Evolutionary conservation across 1,140 invertebrate species (phyloP).

Genomic region (Mizuhopecten yessoensis): DNA sequence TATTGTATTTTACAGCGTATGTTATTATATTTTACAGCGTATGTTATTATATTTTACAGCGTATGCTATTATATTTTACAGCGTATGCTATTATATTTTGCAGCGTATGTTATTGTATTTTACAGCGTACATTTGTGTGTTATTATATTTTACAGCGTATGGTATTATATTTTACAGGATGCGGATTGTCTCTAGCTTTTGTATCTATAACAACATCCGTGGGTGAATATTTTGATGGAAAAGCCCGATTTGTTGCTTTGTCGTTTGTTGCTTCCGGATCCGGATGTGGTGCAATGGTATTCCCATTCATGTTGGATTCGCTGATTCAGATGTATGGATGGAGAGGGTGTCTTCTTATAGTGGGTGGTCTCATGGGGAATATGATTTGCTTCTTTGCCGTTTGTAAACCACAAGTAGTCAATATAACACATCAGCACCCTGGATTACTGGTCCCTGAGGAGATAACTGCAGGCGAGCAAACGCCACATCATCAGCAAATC

Average conservation of each 20-base stretch:
- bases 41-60: too few relatives aligned
- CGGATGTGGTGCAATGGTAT: constrained; percentile 17
- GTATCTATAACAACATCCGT: neutral
- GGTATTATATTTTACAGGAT: neutral
- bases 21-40: too few relatives aligned
- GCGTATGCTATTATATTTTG: too few relatives aligned
- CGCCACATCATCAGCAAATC: neutral
- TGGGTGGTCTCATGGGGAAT: neutral
- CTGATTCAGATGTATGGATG: constrained; percentile 8
- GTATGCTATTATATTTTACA: too few relatives aligned
- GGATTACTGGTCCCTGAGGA: neutral
- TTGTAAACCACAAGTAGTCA: neutral
- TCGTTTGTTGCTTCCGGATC: neutral
- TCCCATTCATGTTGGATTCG: neutral
- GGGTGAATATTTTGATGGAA: neutral
- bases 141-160: too few relatives aligned
- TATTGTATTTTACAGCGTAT: too few relatives aligned
- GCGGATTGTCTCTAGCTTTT: neutral
- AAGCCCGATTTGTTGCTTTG: neutral
- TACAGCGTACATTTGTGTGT: too few relatives aligned
- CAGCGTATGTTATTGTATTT: too few relatives aligned
- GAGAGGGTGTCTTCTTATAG: neutral
- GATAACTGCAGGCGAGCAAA: neutral
- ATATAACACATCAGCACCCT: neutral
- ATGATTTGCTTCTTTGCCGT: neutral